Evolutionary conservation across 2,888 invertebrate genomes (phyloP).

Genomic region (Tinea semifulvella): DNA sequence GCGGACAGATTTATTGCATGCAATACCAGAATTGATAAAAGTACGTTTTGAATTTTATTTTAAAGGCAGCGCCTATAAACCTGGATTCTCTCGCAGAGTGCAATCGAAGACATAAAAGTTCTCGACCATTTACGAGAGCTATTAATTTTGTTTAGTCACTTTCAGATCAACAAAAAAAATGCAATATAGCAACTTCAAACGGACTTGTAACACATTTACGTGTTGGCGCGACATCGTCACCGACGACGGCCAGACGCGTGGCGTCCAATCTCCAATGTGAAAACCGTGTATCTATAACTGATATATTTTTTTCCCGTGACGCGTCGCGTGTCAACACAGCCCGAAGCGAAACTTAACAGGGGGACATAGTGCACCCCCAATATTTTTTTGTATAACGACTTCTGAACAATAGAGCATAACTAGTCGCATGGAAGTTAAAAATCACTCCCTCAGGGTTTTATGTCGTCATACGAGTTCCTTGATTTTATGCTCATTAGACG

Average conservation of each 20-base stretch:
- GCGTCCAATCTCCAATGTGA: constrained; percentile 43
- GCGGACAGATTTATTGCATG: constrained; percentile 20
- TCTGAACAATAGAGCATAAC: constrained; percentile 60
- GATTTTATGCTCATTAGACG: constrained; percentile 4
- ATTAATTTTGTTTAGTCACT: constrained; percentile 30
- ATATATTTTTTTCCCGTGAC: constrained; percentile 50
- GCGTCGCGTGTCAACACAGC: constrained; percentile 65
- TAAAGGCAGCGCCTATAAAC: constrained; percentile 35
- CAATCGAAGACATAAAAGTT: constrained; percentile 29
- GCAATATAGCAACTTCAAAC: constrained; percentile 31
- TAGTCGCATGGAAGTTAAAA: constrained; percentile 56
- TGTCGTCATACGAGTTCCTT: constrained; percentile 5
- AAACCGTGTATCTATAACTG: constrained; percentile 48
- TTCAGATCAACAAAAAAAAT: constrained; percentile 32
- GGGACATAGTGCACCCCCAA: constrained; percentile 55
- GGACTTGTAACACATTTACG: constrained; percentile 20
- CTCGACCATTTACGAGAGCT: constrained; percentile 30
- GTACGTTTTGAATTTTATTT: constrained; percentile 21
- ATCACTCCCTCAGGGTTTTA: constrained; percentile 38
- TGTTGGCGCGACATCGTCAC: constrained; percentile 13
- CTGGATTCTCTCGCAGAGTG: constrained; percentile 32
- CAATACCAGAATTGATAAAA: constrained; percentile 17
- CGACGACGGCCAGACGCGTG: constrained; percentile 30
- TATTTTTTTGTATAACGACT: constrained; percentile 53
- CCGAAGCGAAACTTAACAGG: constrained; percentile 60